Evolutionary conservation across 2,888 invertebrate genomes (phyloP).

Genomic region (Acanthacorydalis orientalis): DNA sequence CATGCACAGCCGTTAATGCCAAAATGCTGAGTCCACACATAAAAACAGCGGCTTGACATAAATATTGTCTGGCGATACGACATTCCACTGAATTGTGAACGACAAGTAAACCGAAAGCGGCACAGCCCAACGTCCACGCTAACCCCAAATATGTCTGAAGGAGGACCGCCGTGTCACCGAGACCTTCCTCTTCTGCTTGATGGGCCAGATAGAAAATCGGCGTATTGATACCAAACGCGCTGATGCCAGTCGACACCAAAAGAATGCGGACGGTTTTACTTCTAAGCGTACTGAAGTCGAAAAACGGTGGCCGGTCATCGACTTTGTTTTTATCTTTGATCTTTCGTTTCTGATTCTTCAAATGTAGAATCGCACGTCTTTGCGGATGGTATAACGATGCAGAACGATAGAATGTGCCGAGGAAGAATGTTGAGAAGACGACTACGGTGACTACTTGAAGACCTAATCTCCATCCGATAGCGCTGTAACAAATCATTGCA

Average conservation of each 20-base stretch:
- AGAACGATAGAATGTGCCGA: constrained; percentile 76
- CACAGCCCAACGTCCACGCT: constrained; percentile 70
- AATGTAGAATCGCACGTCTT: constrained; percentile 68
- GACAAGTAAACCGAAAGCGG: constrained; percentile 66
- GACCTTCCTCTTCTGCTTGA: constrained; percentile 61
- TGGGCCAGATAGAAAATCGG: constrained; percentile 72
- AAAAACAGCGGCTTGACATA: constrained; percentile 65
- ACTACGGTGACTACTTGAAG: constrained; percentile 75
- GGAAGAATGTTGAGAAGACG: constrained; percentile 64
- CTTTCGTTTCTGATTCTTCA: constrained; percentile 75
- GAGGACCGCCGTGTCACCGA: constrained; percentile 27
- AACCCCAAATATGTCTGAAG: constrained; percentile 63
- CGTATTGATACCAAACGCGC: constrained; percentile 70
- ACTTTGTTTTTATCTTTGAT: constrained; percentile 61
- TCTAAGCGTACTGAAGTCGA: constrained; percentile 69
- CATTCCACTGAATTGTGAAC: constrained; percentile 71
- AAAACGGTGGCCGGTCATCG: constrained; percentile 69
- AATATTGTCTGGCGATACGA: constrained; percentile 68
- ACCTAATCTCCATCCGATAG: constrained; percentile 66
- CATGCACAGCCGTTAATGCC: constrained; percentile 60
- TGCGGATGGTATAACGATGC: constrained; percentile 81
- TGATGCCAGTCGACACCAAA: constrained; percentile 61
- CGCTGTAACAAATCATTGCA: constrained; percentile 30
- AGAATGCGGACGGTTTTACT: constrained; percentile 74
- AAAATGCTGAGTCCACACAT: constrained; percentile 62